Percentiles rank a stretch among this genome's conserved stretches.
Evolutionary conservation across 2,888 invertebrate genomes (phyloP).

Genomic region (Morpho deidamia): DNA sequence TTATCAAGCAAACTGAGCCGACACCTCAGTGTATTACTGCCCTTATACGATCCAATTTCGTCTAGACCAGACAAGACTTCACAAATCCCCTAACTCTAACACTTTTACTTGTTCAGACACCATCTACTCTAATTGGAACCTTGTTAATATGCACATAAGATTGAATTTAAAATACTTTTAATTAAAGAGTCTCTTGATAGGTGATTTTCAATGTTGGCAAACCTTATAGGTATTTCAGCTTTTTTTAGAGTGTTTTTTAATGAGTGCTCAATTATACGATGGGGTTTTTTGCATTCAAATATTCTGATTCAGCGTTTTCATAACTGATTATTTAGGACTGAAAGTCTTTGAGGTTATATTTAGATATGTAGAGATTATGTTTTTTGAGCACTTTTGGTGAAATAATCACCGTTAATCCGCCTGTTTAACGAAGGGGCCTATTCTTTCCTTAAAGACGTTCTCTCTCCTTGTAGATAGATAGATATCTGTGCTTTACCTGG

Average conservation of each 20-base stretch:
- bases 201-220: slow-evolving; percentile 14
- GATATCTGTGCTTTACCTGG: too few species aligned
- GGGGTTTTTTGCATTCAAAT: slow-evolving; percentile 4
- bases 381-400: too few species aligned
- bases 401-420: too few species aligned
- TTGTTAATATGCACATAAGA: not conserved
- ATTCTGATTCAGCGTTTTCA: not conserved
- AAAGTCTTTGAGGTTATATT: too few species aligned
- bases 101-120: slow-evolving; percentile 18
- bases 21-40: slow-evolving; percentile 48
- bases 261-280: not conserved
- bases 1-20: slow-evolving; percentile 45
- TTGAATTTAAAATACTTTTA: not conserved
- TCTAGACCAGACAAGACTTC: slow-evolving; percentile 57
- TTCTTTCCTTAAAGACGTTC: too few species aligned
- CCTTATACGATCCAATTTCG: slow-evolving; percentile 63
- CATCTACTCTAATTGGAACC: not conserved
- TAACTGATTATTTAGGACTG: not conserved
- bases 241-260: slow-evolving; percentile 10
- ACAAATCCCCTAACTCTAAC: slow-evolving; percentile 37
- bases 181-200: not conserved
- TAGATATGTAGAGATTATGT: too few species aligned
- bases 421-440: too few species aligned
- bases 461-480: too few species aligned
- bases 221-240: slow-evolving; percentile 1